Conservation (phyloP, 2,797 vertebrate genomes). For the Lagorchestes hirsutus region DNA sequence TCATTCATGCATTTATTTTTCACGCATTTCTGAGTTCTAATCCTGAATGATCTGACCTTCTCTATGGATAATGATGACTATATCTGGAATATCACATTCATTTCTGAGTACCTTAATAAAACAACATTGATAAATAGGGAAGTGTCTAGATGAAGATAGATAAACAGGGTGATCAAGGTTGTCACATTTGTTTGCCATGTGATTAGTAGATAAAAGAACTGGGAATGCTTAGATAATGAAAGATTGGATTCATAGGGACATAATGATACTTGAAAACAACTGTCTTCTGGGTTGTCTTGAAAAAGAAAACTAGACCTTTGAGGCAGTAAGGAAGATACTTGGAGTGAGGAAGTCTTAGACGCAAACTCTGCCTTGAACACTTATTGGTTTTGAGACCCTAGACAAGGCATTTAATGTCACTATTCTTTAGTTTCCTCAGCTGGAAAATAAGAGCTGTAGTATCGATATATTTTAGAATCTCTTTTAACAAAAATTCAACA, state of each 20-base stretch:
- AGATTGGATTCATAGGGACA: too few species aligned
- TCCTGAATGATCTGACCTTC: not conserved
- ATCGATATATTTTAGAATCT: not conserved
- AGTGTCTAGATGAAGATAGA: not conserved
- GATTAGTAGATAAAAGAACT: not conserved
- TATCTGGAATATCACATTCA: not conserved
- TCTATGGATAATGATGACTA: not conserved
- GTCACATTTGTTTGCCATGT: not conserved
- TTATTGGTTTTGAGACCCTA: too few species aligned
- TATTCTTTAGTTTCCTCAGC: not conserved
- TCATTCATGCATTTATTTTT: not conserved
- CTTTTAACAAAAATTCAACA: not conserved
- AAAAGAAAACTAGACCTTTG: not conserved
- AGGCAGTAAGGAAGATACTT: not conserved
- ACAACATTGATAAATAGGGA: not conserved
- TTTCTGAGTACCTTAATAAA: not conserved
- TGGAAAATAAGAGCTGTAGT: not conserved
- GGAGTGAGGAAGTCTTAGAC: not conserved
- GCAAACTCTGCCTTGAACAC: too few species aligned
- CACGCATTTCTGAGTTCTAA: not conserved
- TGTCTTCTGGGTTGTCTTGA: not conserved
- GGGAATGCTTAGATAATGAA: not conserved
- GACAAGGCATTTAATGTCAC: not conserved
- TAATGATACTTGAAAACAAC: not conserved
- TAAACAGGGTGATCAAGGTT: not conserved